Evolutionary conservation across 2,888 invertebrate genomes (phyloP).

Genomic region (Syritta pipiens): DNA sequence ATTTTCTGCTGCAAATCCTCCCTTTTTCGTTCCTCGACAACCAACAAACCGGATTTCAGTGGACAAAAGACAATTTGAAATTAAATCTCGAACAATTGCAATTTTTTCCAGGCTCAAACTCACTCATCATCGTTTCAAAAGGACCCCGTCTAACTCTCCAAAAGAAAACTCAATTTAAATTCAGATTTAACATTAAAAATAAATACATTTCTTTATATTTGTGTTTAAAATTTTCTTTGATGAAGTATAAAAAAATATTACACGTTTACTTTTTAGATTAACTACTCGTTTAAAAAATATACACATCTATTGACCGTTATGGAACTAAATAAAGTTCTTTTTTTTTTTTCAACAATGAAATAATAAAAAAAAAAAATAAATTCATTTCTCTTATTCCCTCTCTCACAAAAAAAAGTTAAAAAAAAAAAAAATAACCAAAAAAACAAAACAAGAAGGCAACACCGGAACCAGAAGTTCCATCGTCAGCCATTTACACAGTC

Average conservation of each 20-base stretch:
- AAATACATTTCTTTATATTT: slow-evolving; percentile 4
- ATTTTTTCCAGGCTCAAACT: no score
- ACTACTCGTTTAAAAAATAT: neutral
- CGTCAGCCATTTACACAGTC: slow-evolving; percentile 18
- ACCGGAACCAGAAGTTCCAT: neutral
- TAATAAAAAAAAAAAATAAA: neutral
- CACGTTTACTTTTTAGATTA: slow-evolving; percentile 17
- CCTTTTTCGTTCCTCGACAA: no score
- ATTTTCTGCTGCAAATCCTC: no score
- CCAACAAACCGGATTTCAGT: no score
- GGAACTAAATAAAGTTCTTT: slow-evolving; percentile 1
- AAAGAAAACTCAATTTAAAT: no score
- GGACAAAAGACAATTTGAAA: no score
- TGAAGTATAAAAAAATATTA: slow-evolving; percentile 31
- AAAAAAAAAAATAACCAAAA: neutral
- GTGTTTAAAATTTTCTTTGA: no score
- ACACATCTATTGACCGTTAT: neutral
- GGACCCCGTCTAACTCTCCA: no score
- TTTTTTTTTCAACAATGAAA: no score
- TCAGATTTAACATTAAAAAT: no score
- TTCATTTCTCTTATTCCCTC: neutral
- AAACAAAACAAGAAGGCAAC: slow-evolving; percentile 4
- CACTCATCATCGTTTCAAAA: no score
- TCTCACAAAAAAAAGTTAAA: neutral
- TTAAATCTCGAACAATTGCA: no score